Conservation (phyloP, 2,888 invertebrate genomes). For the Cosmia pyralina region DNA sequence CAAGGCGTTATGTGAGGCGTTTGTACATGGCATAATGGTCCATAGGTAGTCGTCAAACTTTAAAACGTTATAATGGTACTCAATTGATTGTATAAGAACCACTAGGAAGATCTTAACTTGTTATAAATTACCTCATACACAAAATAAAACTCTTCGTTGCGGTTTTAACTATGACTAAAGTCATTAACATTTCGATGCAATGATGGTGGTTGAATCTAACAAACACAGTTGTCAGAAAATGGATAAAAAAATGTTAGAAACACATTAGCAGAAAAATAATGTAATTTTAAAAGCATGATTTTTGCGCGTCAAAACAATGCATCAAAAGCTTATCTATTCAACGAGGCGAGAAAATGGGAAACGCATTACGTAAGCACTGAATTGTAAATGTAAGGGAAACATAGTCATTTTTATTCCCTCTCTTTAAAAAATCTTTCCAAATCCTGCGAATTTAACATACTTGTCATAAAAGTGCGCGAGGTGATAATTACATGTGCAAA, state of each 20-base stretch:
- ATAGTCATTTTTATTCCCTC: background rate
- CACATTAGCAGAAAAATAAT: background rate
- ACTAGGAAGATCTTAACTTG: too few species aligned
- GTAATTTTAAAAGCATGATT: background rate
- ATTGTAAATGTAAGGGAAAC: slow-evolving; percentile 21
- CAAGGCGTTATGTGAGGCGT: too few species aligned
- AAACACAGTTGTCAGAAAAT: background rate
- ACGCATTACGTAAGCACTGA: slow-evolving; percentile 1
- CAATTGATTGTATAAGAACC: too few species aligned
- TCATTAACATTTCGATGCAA: background rate
- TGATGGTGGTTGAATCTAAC: too few species aligned
- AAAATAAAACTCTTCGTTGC: slow-evolving; percentile 2
- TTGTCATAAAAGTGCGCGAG: background rate
- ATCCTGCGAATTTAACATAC: background rate
- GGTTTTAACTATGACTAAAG: background rate
- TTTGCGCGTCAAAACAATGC: background rate
- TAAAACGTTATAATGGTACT: too few species aligned
- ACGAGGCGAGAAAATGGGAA: background rate
- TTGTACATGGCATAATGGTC: too few species aligned
- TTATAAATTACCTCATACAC: slow-evolving; percentile 10
- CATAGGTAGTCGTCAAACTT: background rate
- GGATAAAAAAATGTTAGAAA: background rate
- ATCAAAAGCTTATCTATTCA: slow-evolving; percentile 1
- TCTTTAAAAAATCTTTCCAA: background rate
- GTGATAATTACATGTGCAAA: too few species aligned